Percentiles rank a stretch among this genome's conserved stretches.
These are phyloP conservation scores for Augochlorella aurata DNA, from an alignment of 2,888 invertebrate species.

Conservation along the genomic window DNA sequence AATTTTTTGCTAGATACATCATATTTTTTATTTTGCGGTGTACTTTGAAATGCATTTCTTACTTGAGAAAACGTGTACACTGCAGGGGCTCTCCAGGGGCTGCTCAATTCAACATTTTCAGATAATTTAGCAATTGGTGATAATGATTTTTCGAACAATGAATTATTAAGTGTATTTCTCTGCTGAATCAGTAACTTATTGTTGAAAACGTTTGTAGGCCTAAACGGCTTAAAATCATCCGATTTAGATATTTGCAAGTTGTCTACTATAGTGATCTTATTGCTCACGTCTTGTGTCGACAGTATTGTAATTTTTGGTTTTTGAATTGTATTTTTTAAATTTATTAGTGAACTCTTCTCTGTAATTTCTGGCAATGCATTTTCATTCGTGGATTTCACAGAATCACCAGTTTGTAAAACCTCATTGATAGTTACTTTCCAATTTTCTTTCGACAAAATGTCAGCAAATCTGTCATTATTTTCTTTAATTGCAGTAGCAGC, in stretches of 20 bases:
- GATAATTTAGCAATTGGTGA: slow-evolving; percentile 70
- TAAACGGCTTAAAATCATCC: slow-evolving; percentile 38
- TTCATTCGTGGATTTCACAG: not conserved
- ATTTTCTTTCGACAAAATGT: not conserved
- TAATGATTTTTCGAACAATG: slow-evolving; percentile 69
- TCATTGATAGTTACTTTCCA: not conserved
- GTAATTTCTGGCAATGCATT: not conserved
- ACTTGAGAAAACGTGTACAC: slow-evolving; percentile 68
- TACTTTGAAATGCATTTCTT: slow-evolving; percentile 72
- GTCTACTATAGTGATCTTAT: slow-evolving; percentile 20
- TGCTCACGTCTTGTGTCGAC: slow-evolving; percentile 25
- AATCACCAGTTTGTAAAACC: not conserved
- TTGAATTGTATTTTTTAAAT: not conserved
- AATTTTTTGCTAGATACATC: slow-evolving; percentile 17
- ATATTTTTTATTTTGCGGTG: slow-evolving; percentile 64
- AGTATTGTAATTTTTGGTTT: slow-evolving; percentile 25
- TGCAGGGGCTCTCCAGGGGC: slow-evolving; percentile 71
- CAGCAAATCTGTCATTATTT: not conserved
- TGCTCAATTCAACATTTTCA: slow-evolving; percentile 65
- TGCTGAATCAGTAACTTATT: slow-evolving; percentile 43
- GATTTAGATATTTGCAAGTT: slow-evolving; percentile 13
- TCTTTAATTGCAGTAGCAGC: not conserved
- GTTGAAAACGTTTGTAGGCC: slow-evolving; percentile 50
- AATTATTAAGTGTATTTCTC: slow-evolving; percentile 56
- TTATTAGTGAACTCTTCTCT: not conserved